Evolutionary conservation across 2,888 invertebrate species (phyloP), one percentile per base, ranked within the genome.

Genomic region (Acrobasis consociella): DNA sequence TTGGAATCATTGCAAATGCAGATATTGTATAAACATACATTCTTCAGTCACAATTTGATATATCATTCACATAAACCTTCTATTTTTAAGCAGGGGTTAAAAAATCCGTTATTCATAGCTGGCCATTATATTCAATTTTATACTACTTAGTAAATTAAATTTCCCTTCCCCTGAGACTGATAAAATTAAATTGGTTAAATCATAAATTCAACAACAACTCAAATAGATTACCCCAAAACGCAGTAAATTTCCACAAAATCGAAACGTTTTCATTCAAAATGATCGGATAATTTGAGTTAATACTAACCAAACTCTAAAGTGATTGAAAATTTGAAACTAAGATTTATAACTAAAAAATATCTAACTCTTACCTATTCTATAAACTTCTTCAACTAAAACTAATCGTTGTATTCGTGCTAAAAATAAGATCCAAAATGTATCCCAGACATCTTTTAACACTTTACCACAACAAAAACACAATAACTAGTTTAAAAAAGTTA

Each of bases 401-500:
- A 31, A 31, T 5, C 31, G 31, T 46, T 46, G 5, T 42, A 2
- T 11, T 11, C 11, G 7, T 10, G 5, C 5, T 10, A 46, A 11
- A 11, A 46, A 46, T 42, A 13, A 46, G n/a, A 1, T 13, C 7
- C 8, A 13, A 46, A 46, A 46, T 46, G 46, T n/a, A 46, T 46
- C n/a, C 46, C 3, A 55, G 17, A 9, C 42, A 42, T 11, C 16
- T 13, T 3, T 39, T 38, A 1, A 56, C 13, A 42, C 17, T 56
- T 16, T 46, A 56, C 13, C 5, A 7, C 11, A 17, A 42, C 7
- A 60, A 52, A 51, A 60, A 67, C 52, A 76, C 81, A 0, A 69
- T 71, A 15, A 50, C 53, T 9, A 67, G 68, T 60, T 76, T 81
- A 13, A 71, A 67, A 13, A 72, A 67, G 62, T 63, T 82, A 2